Percentiles rank a stretch among this genome's conserved stretches.
Conservation (phyloP, 2,888 invertebrate genomes). For the Drosophila emarginata region DNA sequence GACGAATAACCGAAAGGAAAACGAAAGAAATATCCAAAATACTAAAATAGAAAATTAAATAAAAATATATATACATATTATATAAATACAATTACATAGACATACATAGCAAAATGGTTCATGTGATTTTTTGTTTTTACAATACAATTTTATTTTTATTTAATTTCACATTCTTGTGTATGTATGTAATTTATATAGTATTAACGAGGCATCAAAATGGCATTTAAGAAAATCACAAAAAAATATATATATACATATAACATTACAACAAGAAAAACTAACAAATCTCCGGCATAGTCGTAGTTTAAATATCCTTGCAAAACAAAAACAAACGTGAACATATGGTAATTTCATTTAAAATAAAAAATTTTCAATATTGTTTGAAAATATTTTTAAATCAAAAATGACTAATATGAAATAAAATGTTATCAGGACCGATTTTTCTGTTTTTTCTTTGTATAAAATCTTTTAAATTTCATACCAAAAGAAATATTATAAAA, state of each 20-base stretch:
- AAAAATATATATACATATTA: slow-evolving; percentile 14
- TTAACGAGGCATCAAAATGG: slow-evolving; percentile 64
- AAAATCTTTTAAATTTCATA: too few relatives aligned
- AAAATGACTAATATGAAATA: too few relatives aligned
- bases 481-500: too few relatives aligned
- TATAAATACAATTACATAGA: slow-evolving; percentile 12
- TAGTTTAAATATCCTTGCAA: background rate
- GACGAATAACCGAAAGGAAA: slow-evolving; percentile 8
- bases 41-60: slow-evolving; percentile 51
- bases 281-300: background rate
- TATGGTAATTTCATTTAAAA: too few relatives aligned
- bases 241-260: background rate
- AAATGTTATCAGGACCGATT: too few relatives aligned
- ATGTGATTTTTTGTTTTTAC: slow-evolving; percentile 52
- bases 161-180: slow-evolving; percentile 65
- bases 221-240: slow-evolving; percentile 58
- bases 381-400: too few relatives aligned
- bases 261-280: too few relatives aligned
- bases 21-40: slow-evolving; percentile 28
- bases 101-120: slow-evolving; percentile 46
- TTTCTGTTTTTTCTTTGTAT: too few relatives aligned
- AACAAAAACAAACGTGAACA: too few relatives aligned
- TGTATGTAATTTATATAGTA: slow-evolving; percentile 63
- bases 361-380: too few relatives aligned
- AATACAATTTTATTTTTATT: slow-evolving; percentile 45